Evolutionary conservation across 2,888 invertebrate genomes (phyloP), one percentile per base, ranked within the genome.

Genomic region (Timema cristinae): DNA sequence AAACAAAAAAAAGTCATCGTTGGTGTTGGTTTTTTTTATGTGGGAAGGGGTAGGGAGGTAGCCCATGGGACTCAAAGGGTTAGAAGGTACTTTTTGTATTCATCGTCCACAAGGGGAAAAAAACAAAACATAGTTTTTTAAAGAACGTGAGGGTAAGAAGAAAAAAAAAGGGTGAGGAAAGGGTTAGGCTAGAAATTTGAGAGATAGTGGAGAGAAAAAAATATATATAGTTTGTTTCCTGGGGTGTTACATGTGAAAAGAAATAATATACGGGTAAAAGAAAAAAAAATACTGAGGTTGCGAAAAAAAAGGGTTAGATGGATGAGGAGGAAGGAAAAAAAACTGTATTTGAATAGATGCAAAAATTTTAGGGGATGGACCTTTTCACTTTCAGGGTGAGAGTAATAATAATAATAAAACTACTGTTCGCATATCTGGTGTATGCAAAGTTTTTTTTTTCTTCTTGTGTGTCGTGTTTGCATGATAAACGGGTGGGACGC

Each of bases 241-340:
- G 47, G 63, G 63, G 63, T 63, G 63, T 63, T 63, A 63, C 63
- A 63, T 63, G 63, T 63, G 63, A 63, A 63, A 63, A 63, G 63
- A 63, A 48, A 63, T 47, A 63, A 63, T 63, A 63, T 63, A 63
- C 32, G 32, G 32, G 32, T 32, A 32, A 32, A 32, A 32, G 32
- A 32, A 32, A 32, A 32, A 32, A 32, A 32, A 32, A 32, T 32
- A 32, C 32, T 32, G 32, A 32, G 32, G 32, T 32, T 32, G 32
- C 32, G 32, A 32, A 32, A 32, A 32, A 32, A 32, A 32, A 32
- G 32, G 32, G 32, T 32, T 32, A 32, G 32, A 32, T 32, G 32
- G 32, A 32, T 32, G 32, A 32, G 32, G 32, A 32, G 63, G 9
- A 63, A 63, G 9, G 48, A 63, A 54, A 54, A 63, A 63, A 48